Percentiles rank a stretch among this genome's conserved stretches.
These are phyloP conservation scores for Psittacula echo DNA, from an alignment of 2,797 vertebrate species.

Conservation along the genomic window DNA sequence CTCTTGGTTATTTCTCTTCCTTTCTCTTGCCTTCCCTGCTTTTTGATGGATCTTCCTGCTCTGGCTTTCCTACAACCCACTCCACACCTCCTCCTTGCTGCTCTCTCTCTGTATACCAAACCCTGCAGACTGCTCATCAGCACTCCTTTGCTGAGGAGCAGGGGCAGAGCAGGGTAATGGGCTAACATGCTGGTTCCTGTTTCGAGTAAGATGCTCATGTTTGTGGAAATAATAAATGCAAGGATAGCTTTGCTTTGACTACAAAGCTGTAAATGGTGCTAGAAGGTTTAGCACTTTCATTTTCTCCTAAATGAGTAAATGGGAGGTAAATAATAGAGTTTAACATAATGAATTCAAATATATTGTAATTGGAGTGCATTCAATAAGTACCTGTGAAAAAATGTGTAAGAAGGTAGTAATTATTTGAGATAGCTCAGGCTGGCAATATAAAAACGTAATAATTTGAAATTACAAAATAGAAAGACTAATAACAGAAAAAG, in stretches of 20 bases:
- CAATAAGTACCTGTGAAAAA: neutral
- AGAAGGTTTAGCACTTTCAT: neutral
- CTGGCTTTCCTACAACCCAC: neutral
- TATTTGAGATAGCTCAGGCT: neutral
- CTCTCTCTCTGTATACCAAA: accelerated
- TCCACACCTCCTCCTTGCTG: neutral
- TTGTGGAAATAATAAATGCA: neutral
- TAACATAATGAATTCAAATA: neutral
- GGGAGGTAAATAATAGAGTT: neutral
- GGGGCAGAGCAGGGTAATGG: neutral
- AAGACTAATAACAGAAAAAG: neutral
- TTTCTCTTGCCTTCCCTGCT: neutral
- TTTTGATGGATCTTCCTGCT: neutral
- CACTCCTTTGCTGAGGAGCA: neutral
- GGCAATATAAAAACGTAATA: neutral
- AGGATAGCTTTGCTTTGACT: neutral
- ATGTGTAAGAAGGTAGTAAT: neutral
- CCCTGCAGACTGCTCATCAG: neutral
- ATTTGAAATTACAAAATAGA: neutral
- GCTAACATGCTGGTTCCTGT: neutral
- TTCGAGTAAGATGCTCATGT: neutral
- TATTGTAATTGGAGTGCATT: neutral
- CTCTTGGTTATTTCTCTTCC: neutral
- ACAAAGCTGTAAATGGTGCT: neutral
- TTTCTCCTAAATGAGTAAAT: slow-evolving; percentile 11